These are phyloP conservation scores for Plagodis pulveraria DNA, from an alignment of 2,888 invertebrate genomes.

Conservation along the genomic window DNA sequence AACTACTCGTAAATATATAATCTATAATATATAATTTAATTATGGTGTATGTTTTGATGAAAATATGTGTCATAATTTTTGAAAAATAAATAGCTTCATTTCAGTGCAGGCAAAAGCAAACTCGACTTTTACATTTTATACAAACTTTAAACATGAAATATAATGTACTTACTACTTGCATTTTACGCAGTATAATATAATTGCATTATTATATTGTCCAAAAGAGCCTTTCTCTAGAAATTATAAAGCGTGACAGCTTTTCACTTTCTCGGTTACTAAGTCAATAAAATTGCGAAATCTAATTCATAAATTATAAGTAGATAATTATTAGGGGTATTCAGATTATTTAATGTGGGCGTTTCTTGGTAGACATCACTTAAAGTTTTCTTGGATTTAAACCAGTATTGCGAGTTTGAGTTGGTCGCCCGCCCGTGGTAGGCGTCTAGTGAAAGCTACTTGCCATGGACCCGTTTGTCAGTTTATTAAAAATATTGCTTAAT, in stretches of 20 bases:
- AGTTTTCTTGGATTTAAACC: constrained; percentile 46
- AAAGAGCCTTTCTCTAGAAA: constrained; percentile 74
- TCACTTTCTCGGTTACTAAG: constrained; percentile 76
- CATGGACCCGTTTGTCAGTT: constrained; percentile 54
- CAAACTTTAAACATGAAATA: background rate
- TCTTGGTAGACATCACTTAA: constrained; percentile 37
- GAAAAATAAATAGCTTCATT: too few species aligned
- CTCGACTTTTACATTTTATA: too few species aligned
- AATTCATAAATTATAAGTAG: constrained; percentile 65
- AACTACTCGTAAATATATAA: too few species aligned
- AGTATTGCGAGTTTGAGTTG: constrained; percentile 46
- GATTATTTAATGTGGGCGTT: constrained; percentile 48
- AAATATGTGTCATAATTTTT: too few species aligned
- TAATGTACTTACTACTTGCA: constrained; percentile 25
- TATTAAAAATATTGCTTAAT: constrained; percentile 60
- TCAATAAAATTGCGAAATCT: constrained; percentile 72
- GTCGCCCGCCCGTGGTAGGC: constrained; percentile 55
- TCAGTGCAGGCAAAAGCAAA: too few species aligned
- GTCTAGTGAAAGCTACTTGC: constrained; percentile 69
- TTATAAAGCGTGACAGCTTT: constrained; percentile 77
- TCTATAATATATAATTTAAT: too few species aligned
- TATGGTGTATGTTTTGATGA: too few species aligned
- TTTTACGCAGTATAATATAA: constrained; percentile 41
- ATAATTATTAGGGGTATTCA: constrained; percentile 65
- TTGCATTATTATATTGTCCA: constrained; percentile 45